Evolutionary conservation across 2,797 vertebrate genomes (phyloP).

Genomic region (Holocentrus rufus): DNA sequence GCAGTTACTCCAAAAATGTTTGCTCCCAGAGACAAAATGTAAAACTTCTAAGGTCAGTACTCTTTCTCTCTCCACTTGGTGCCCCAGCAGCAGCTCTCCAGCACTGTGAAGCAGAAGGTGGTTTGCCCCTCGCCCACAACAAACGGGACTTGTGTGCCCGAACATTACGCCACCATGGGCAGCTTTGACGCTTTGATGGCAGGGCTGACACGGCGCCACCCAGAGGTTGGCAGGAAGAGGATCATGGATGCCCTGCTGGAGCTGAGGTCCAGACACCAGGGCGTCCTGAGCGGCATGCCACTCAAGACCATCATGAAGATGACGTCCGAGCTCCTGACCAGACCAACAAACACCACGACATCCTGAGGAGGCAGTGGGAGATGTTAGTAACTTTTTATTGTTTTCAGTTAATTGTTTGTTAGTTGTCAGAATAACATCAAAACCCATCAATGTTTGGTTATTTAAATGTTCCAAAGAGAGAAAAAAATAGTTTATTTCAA

Average conservation of each 20-base stretch:
- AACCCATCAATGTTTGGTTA: neutral
- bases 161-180: conserved; percentile 70
- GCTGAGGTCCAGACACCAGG: conserved; percentile 61
- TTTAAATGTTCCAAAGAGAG: neutral
- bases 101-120: conserved; percentile 46
- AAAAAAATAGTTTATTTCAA: neutral
- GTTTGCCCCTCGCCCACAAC: conserved; percentile 58
- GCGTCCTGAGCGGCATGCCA: conserved; percentile 65
- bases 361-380: neutral
- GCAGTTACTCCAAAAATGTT: too few species aligned
- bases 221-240: conserved; percentile 42
- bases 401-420: neutral
- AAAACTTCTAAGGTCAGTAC: neutral
- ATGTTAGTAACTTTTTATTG: neutral
- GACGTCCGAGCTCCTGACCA: conserved; percentile 73
- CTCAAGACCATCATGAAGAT: conserved; percentile 73
- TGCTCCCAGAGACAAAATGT: too few species aligned
- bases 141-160: conserved; percentile 65
- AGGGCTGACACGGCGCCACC: conserved; percentile 69
- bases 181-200: conserved; percentile 75
- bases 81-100: neutral
- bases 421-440: neutral
- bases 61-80: conserved; percentile 8
- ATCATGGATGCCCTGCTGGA: conserved; percentile 71
- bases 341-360: neutral